Conservation (phyloP, 2,797 vertebrate genomes). For the Erpetoichthys calabaricus region DNA sequence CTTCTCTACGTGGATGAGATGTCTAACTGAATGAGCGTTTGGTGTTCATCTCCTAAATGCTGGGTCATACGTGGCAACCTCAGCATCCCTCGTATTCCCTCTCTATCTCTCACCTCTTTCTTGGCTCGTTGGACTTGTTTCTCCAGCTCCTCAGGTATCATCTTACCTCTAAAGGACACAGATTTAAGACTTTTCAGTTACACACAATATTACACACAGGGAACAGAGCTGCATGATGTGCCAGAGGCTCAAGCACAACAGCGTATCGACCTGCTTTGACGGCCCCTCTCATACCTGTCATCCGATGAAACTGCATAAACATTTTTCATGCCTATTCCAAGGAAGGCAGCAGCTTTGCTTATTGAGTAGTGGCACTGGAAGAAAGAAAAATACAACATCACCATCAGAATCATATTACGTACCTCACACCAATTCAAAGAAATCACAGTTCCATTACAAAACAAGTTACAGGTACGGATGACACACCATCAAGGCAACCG, state of each 20-base stretch:
- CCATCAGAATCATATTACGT: too few relatives aligned
- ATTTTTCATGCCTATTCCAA: slow-evolving; percentile 65
- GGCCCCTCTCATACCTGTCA: slow-evolving; percentile 41
- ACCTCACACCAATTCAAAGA: slow-evolving; percentile 8
- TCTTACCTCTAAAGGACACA: slow-evolving; percentile 66
- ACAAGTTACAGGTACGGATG: too few relatives aligned
- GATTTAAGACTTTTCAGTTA: slow-evolving; percentile 41
- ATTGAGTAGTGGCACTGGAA: slow-evolving; percentile 66
- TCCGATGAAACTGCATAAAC: slow-evolving; percentile 59
- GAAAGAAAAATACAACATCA: slow-evolving; percentile 10
- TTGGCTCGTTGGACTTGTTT: slow-evolving; percentile 51
- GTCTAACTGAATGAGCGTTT: too few relatives aligned
- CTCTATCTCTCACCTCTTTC: slow-evolving; percentile 51
- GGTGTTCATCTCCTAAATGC: too few relatives aligned
- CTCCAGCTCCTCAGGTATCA: slow-evolving; percentile 70
- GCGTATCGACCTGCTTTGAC: slow-evolving; percentile 19
- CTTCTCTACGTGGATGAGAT: too few relatives aligned
- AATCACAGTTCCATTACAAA: too few relatives aligned
- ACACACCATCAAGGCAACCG: too few relatives aligned
- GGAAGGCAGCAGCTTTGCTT: slow-evolving; percentile 65
- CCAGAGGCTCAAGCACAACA: slow-evolving; percentile 6
- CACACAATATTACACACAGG: slow-evolving; percentile 15
- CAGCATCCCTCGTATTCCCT: slow-evolving; percentile 1
- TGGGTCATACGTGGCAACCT: neutral
- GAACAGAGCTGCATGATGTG: neutral